phyloP scores from a whole-genome alignment of 2,113 vertebrate genomes.

The Paradisaea rubra region DNA sequence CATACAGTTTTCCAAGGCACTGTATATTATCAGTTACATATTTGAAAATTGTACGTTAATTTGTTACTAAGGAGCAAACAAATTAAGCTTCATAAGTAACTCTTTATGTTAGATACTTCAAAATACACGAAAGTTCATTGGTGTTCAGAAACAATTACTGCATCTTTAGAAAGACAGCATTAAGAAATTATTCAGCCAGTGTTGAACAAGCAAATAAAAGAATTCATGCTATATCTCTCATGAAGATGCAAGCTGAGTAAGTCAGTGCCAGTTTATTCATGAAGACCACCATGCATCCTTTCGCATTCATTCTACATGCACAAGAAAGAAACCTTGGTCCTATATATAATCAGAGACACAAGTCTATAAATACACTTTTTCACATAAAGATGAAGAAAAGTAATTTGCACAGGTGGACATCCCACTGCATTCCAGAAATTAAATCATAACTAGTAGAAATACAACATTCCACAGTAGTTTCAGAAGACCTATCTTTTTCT shows the following conservation, averaged over 20 bases:
- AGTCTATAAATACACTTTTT: conserved; percentile 13
- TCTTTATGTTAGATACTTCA: background rate
- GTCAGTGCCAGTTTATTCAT: conserved; percentile 62
- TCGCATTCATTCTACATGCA: conserved; percentile 67
- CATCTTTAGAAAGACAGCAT: conserved; percentile 74
- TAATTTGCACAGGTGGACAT: conserved; percentile 25
- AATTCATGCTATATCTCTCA: conserved; percentile 67
- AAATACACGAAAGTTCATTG: conserved; percentile 31
- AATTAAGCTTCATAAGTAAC: conserved; percentile 43
- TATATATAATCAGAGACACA: background rate
- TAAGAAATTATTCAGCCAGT: conserved; percentile 73
- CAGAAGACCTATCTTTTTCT: background rate
- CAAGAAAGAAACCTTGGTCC: conserved; percentile 30
- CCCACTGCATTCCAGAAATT: conserved; percentile 32
- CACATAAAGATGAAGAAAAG: conserved; percentile 12
- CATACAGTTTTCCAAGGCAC: conserved; percentile 40
- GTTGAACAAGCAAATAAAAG: conserved; percentile 72
- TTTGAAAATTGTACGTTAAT: conserved; percentile 32
- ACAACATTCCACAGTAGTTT: background rate
- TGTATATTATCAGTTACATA: conserved; percentile 31
- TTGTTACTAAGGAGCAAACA: conserved; percentile 53
- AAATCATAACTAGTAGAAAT: conserved; percentile 34
- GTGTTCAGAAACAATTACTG: conserved; percentile 59
- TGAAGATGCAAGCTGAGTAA: conserved; percentile 65
- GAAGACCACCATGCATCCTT: conserved; percentile 69